Evolutionary conservation across 2,113 vertebrate genomes (phyloP).

Genomic region (Phaethornis superciliosus): DNA sequence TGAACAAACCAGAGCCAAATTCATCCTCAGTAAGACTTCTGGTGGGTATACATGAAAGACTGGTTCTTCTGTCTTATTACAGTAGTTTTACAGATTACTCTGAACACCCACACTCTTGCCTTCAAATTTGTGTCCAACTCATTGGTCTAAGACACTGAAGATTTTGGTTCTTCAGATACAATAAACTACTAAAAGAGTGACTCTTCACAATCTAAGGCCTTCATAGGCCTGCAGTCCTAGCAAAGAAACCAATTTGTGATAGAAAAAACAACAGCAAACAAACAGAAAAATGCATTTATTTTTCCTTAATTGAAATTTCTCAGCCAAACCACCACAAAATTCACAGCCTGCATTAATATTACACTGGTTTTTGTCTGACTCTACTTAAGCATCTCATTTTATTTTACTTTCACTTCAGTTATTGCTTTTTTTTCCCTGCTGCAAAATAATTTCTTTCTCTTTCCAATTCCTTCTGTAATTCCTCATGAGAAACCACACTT

Average conservation of each 20-base stretch:
- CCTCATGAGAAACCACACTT: background rate
- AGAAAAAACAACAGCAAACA: background rate
- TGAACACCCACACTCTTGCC: background rate
- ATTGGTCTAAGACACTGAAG: background rate
- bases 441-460: background rate
- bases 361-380: background rate
- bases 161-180: background rate
- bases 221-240: background rate
- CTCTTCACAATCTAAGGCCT: background rate
- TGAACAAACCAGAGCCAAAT: background rate
- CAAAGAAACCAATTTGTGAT: background rate
- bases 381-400: background rate
- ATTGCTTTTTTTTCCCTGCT: background rate
- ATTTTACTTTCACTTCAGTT: conserved; percentile 17
- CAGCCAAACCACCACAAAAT: background rate
- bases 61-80: background rate
- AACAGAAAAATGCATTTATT: background rate
- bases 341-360: background rate
- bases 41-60: background rate
- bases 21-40: background rate
- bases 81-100: background rate
- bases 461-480: conserved; percentile 9
- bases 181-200: background rate
- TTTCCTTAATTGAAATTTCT: background rate
- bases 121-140: background rate